Evolutionary conservation across 2,888 invertebrate genomes (phyloP), one percentile per base, ranked within the genome.

Genomic region (Aradus depressus): DNA sequence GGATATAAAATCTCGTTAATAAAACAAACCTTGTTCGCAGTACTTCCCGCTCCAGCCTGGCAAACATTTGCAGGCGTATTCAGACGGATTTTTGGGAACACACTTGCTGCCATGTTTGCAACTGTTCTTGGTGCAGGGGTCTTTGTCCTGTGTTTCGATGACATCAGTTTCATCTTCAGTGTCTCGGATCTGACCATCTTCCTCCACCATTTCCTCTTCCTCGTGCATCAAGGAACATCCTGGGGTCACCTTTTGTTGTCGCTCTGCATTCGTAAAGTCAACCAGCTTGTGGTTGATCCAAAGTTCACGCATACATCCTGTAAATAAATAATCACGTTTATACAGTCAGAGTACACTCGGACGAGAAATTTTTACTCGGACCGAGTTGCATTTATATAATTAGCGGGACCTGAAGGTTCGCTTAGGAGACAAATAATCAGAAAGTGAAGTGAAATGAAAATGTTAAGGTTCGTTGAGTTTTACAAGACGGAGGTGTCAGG

Each of bases 241-340:
- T 0, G 95, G 90, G 12, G 81, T 79, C 0, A 93, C 82, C 60
- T 90, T 86, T 64, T 86, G 84, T 64, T 88, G 86, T 5, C 82
- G 77, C 39, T 83, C 85, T 0, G 90, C 89, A 67, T 89, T 87
- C 58, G 81, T 83, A 68, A 96, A 93, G 74, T 98, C 96, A 39
- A 92, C 84, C 54, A 86, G 79, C 65, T 93, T 90, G 66, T 88
- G 90, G 71, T 97, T 96, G 58, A 98, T 84, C 82, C 88, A 87
- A 48, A 96, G 84, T 65, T 91, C 88, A 62, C 84, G 84, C 71
- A 97, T 80, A 66, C 97, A 98, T 31, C 97, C 92, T 91, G 66
- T 3, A 63, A 61, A 43, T 55, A 45, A 32, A 26, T 25, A 37
- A 31, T 2, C n/a, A 51, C n/a, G n/a, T n/a, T n/a, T n/a, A n/a